phyloP scores from a whole-genome alignment of 2,113 vertebrate genomes.

The Pseudorectes ferrugineus region DNA sequence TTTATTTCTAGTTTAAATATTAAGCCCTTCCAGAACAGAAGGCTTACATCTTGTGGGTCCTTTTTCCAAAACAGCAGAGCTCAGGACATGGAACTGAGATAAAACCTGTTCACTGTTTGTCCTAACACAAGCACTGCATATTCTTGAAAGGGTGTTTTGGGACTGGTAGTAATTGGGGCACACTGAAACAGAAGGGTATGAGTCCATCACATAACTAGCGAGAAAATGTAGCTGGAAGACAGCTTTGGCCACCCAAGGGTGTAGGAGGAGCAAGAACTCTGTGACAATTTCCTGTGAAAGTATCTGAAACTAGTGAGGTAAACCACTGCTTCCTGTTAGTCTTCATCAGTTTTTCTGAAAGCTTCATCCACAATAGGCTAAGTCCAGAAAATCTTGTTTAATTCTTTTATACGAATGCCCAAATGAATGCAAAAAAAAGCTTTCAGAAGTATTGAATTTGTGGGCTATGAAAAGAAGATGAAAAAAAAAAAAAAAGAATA shows the following conservation, averaged over 20 bases:
- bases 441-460: background rate
- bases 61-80: background rate
- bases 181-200: background rate
- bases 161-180: background rate
- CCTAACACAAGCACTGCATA: background rate
- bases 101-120: background rate
- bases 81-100: background rate
- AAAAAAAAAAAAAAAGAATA: background rate
- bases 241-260: background rate
- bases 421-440: background rate
- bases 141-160: background rate
- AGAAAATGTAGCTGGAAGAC: background rate
- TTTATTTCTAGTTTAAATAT: background rate
- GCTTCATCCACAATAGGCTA: accelerated
- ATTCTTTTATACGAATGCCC: background rate
- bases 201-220: background rate
- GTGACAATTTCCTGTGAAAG: background rate
- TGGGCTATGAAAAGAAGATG: background rate
- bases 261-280: background rate
- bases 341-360: background rate
- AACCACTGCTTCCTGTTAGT: background rate
- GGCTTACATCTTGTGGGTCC: background rate
- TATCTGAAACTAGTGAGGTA: background rate
- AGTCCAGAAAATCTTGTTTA: background rate
- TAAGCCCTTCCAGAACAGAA: background rate